phyloP scores from a whole-genome alignment of 2,113 vertebrate species.

The Muscicapa adusta region DNA sequence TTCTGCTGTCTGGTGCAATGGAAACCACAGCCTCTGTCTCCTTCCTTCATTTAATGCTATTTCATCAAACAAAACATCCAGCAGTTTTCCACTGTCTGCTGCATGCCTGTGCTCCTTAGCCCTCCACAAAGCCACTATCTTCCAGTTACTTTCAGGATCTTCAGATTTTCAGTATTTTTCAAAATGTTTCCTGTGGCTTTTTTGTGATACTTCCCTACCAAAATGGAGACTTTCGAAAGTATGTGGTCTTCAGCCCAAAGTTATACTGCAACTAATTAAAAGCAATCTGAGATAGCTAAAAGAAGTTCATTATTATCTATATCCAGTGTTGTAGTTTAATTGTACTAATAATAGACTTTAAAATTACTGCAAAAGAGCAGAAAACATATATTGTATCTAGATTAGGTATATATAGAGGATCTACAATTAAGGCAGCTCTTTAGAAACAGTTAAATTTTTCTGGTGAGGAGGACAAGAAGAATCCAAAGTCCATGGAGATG shows the following conservation, averaged over 20 bases:
- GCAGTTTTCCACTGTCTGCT: background rate
- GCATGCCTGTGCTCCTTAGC: background rate
- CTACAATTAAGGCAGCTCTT: background rate
- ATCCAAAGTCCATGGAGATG: background rate
- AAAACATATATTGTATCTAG: background rate
- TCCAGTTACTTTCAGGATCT: background rate
- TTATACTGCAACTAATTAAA: background rate
- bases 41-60: background rate
- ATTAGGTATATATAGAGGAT: background rate
- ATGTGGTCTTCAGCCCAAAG: background rate
- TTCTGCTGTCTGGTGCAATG: background rate
- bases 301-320: background rate
- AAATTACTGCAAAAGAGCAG: background rate
- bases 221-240: background rate
- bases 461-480: fast-evolving
- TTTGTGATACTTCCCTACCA: background rate
- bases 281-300: background rate
- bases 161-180: background rate
- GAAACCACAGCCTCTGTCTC: background rate
- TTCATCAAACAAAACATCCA: background rate
- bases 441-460: background rate
- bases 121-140: background rate
- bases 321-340: background rate
- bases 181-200: background rate
- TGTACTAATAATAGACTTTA: background rate